Evolutionary conservation across 1,140 invertebrate genomes (phyloP), one percentile per base, ranked within the genome.

Genomic region (Drosophila leontia): DNA sequence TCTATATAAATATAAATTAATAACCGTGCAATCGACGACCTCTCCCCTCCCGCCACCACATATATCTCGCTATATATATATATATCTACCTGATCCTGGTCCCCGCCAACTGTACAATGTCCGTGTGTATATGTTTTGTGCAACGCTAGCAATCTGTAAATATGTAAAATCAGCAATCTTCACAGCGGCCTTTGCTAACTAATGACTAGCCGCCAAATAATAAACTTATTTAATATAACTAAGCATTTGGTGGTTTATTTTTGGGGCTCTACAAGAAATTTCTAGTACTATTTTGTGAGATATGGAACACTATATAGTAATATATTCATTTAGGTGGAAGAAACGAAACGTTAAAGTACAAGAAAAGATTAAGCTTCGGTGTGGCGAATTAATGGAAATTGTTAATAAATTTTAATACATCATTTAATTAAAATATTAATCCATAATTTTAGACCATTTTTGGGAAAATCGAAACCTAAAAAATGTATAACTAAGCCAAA

Each of bases 201-300:
- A 67, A 35, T 41, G 45, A 68, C 62, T 68, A 68, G 65, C 62
- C 65, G 65, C 65, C 65, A 68, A 68, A 51, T 26, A 67, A 68
- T 67, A 68, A 67, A 68, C 42, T 7, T 50, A 50, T 60, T 64
- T 26, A 64, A 23, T 34, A 44, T 6, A 56, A 39, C 35, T 2
- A 56, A 26, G 8, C 4, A 23, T 7, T 37, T 1, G 8, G 17
- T 37, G 0, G 13, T 9, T 32, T 32, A 29, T 29, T 11, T 29
- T n/a, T 7, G 13, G 12, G 4, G 11, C 3, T 12, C 11, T 13
- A 13, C 4, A 6, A 37, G 12, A 4, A 13, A 37, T 34, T 34
- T 29, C 26, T 29, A 6, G 5, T 29, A 6, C 0, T 6, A 29
- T 29, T 29, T 29, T 29, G 5, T 9, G 32, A 9, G 8, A 34